Evolutionary conservation across 2,113 vertebrate genomes (phyloP).

Genomic region (Balaeniceps rex): DNA sequence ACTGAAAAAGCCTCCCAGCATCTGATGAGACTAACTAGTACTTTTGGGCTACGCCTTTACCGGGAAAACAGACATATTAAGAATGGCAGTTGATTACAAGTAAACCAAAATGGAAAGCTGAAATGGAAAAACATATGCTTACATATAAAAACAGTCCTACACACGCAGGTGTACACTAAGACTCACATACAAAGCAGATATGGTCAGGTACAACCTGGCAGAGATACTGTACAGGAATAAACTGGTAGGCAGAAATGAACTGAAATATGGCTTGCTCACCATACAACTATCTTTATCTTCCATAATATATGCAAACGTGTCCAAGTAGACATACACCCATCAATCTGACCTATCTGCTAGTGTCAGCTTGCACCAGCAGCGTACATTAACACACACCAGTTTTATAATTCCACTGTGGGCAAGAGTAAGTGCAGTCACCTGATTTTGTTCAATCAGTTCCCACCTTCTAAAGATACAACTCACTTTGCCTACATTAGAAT

Average conservation of each 20-base stretch:
- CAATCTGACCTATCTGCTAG: neutral
- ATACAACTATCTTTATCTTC: neutral
- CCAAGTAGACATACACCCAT: neutral
- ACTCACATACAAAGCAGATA: neutral
- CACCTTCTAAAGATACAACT: neutral
- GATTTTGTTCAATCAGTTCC: neutral
- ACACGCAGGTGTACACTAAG: accelerated
- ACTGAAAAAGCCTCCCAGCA: neutral
- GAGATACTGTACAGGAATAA: neutral
- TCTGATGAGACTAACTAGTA: neutral
- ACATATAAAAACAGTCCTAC: neutral
- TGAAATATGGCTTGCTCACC: neutral
- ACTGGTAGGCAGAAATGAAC: neutral
- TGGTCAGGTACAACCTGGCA: neutral
- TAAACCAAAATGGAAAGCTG: neutral
- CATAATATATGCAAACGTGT: neutral
- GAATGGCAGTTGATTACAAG: neutral
- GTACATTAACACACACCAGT: neutral
- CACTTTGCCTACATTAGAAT: neutral
- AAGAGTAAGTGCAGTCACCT: neutral
- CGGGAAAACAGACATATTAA: neutral
- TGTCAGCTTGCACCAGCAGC: neutral
- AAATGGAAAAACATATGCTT: neutral
- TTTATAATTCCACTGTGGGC: neutral
- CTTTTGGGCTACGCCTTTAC: neutral